A percentile compares a stretch with the other conserved stretches of the same genome.
Evolutionary conservation across 2,888 invertebrate genomes (phyloP).

Genomic region (Ctenicera cuprea): DNA sequence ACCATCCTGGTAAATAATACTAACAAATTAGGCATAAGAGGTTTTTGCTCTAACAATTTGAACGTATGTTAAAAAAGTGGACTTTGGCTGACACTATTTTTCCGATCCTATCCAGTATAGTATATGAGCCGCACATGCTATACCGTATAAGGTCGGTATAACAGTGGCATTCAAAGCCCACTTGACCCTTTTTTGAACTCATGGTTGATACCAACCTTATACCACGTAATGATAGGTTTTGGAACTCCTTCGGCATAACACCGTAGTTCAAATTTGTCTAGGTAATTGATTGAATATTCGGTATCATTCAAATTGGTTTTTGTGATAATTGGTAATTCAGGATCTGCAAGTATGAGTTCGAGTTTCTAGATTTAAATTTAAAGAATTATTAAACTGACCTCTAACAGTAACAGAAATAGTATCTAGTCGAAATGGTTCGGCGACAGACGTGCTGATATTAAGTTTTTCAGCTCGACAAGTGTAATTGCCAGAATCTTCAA

Average conservation of each 20-base stretch:
- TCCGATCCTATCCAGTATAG: too few relatives aligned
- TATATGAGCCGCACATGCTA: too few relatives aligned
- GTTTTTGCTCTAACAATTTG: too few relatives aligned
- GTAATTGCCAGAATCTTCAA: conserved; percentile 64
- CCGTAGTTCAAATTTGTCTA: conserved; percentile 70
- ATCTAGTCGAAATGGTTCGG: neutral
- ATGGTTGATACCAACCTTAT: conserved; percentile 78
- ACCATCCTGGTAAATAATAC: conserved; percentile 46
- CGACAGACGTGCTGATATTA: neutral
- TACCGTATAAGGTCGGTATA: too few relatives aligned
- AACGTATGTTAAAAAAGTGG: too few relatives aligned
- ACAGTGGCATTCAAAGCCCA: too few relatives aligned
- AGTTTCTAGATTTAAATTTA: too few relatives aligned
- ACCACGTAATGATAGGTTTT: conserved; percentile 81
- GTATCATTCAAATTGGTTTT: conserved; percentile 73
- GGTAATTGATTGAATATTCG: conserved; percentile 67
- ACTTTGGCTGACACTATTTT: too few relatives aligned
- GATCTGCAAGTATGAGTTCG: too few relatives aligned
- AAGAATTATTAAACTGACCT: too few relatives aligned
- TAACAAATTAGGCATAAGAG: too few relatives aligned
- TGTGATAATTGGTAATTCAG: conserved; percentile 70
- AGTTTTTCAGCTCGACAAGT: conserved; percentile 62
- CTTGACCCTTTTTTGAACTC: too few relatives aligned
- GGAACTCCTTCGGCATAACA: conserved; percentile 79
- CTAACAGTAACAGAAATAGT: conserved; percentile 50